Percentiles rank a stretch among this genome's conserved stretches.
These are phyloP conservation scores for Stegodyphus dumicola DNA, from an alignment of 1,140 invertebrate genomes.

Conservation along the genomic window DNA sequence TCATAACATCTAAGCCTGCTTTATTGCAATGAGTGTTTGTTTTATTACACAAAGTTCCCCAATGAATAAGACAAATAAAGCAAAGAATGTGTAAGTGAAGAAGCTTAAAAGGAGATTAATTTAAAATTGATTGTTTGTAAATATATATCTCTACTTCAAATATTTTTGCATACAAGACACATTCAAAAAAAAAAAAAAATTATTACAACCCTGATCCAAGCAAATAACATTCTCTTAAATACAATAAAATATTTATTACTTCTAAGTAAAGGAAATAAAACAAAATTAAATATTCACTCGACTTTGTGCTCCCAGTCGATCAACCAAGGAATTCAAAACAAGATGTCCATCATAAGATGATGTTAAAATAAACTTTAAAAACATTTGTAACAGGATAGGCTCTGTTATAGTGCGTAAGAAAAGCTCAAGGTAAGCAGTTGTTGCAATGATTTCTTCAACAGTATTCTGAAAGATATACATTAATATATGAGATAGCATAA, in stretches of 20 bases:
- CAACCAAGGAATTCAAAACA: conserved; percentile 82
- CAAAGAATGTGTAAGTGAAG: no score
- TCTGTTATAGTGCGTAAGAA: conserved; percentile 87
- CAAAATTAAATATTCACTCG: conserved; percentile 71
- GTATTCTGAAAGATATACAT: conserved; percentile 70
- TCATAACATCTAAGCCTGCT: no score
- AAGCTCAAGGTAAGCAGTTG: conserved; percentile 91
- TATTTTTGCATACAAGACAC: background rate
- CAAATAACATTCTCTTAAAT: background rate
- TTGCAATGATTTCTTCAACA: conserved; percentile 86
- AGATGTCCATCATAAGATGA: conserved; percentile 84
- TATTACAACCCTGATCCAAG: background rate
- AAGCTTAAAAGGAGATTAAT: no score
- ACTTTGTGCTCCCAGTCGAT: conserved; percentile 78
- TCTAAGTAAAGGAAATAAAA: no score
- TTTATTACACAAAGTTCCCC: no score
- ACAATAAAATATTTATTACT: background rate
- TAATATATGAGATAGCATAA: no score
- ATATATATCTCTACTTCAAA: background rate
- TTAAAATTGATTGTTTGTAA: no score
- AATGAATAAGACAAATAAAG: no score
- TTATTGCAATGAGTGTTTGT: no score
- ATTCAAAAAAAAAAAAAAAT: background rate
- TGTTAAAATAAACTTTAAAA: conserved; percentile 87
- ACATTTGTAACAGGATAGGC: conserved; percentile 81